Evolutionary conservation across 2,888 invertebrate genomes (phyloP).

Genomic region (Nephrotoma flavescens): DNA sequence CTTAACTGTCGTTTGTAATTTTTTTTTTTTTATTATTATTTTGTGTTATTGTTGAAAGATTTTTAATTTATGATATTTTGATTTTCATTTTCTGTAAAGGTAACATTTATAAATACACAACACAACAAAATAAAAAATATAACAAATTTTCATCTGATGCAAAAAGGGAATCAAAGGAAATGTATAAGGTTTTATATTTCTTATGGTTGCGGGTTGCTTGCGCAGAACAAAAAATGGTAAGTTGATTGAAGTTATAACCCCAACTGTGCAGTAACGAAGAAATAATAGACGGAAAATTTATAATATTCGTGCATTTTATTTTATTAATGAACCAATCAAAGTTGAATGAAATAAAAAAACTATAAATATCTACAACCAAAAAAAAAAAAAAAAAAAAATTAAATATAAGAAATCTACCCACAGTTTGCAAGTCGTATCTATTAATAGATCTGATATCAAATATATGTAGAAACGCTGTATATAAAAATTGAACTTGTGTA

Average conservation of each 20-base stretch:
- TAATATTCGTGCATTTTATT: not conserved
- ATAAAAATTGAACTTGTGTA: not conserved
- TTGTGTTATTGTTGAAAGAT: not conserved
- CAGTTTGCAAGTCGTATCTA: not conserved
- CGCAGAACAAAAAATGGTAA: not conserved
- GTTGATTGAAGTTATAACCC: not conserved
- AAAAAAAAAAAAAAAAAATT: not conserved
- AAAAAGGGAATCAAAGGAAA: not conserved
- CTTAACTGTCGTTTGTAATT: not conserved
- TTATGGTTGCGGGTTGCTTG: not conserved
- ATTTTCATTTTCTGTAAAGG: not conserved
- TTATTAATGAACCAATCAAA: not conserved
- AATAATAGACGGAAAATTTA: not conserved
- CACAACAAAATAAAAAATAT: not conserved
- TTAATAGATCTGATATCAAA: not conserved
- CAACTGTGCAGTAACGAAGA: not conserved
- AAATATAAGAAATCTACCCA: not conserved
- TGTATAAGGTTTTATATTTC: not conserved
- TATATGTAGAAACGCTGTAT: not conserved
- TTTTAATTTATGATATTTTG: not conserved
- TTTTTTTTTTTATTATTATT: not conserved
- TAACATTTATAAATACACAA: not conserved
- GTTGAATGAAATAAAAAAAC: not conserved
- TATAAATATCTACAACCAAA: not conserved
- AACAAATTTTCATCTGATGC: not conserved